These are phyloP conservation scores for Meiosimyza decipiens DNA, from an alignment of 2,888 invertebrate genomes.

Conservation along the genomic window DNA sequence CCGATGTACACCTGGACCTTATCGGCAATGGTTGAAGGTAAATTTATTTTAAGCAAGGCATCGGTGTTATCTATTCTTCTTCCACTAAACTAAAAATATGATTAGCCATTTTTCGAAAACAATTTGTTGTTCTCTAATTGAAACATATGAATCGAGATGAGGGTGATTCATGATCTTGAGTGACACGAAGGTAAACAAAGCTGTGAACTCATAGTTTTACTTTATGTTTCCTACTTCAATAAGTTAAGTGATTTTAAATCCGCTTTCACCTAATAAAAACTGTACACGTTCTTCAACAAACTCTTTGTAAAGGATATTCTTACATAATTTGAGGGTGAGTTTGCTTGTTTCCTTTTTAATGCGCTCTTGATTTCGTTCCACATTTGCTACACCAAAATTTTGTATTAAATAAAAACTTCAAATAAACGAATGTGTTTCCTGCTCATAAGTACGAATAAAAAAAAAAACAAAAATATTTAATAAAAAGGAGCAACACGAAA, in stretches of 20 bases:
- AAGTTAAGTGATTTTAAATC: constrained; percentile 36
- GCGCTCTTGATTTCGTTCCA: background rate
- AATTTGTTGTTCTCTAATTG: constrained; percentile 17
- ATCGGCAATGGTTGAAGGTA: no score
- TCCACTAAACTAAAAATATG: no score
- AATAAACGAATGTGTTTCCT: constrained; percentile 14
- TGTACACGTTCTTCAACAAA: constrained; percentile 20
- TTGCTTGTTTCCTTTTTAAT: background rate
- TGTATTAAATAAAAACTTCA: background rate
- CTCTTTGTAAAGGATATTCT: constrained; percentile 2
- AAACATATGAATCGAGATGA: background rate
- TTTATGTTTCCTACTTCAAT: constrained; percentile 5
- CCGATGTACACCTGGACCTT: no score
- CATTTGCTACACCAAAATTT: background rate
- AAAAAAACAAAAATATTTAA: background rate
- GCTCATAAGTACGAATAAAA: background rate
- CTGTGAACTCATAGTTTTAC: background rate
- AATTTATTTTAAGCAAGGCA: no score
- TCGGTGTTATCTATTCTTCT: no score
- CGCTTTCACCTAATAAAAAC: constrained; percentile 24
- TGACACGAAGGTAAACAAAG: constrained; percentile 33
- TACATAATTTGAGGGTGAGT: background rate
- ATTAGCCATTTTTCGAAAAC: background rate
- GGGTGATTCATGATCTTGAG: constrained; percentile 18
- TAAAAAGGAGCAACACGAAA: background rate